Conservation (phyloP, 1,140 invertebrate genomes). For the Drosophila subobscura region DNA sequence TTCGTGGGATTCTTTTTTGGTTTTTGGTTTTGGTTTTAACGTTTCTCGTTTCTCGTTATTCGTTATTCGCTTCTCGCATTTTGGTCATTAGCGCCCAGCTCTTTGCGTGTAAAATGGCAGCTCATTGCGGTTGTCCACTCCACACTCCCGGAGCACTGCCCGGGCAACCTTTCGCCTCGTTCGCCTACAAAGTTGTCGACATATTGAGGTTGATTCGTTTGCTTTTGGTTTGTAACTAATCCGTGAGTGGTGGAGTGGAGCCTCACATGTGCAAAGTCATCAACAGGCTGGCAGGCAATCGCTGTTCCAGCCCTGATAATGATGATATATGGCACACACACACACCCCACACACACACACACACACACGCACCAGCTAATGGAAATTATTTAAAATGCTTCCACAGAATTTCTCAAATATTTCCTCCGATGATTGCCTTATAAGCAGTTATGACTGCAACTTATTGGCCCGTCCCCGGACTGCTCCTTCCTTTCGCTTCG, state of each 20-base stretch:
- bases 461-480: conserved; percentile 33
- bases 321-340: conserved; percentile 77
- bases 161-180: not conserved
- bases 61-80: conserved; percentile 29
- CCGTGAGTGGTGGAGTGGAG: conserved; percentile 46
- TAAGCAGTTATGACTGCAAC: conserved; percentile 37
- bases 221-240: conserved; percentile 66
- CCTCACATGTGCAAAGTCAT: conserved; percentile 81
- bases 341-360: conserved; percentile 38
- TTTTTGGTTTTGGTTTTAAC: conserved; percentile 26
- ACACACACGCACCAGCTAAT: conserved; percentile 37
- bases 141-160: too few relatives aligned
- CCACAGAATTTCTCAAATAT: conserved; percentile 60
- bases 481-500: conserved; percentile 17
- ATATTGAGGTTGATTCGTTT: conserved; percentile 77
- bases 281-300: conserved; percentile 55
- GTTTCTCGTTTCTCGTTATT: conserved; percentile 10
- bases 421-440: conserved; percentile 37
- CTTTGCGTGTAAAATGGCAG: conserved; percentile 77
- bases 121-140: conserved; percentile 49
- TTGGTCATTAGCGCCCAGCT: conserved; percentile 65
- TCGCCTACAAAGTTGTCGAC: conserved; percentile 75
- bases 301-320: conserved; percentile 64
- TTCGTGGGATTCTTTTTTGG: conserved; percentile 70
- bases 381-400: conserved; percentile 72